Evolutionary conservation across 2,113 vertebrate species (phyloP), one percentile per base, ranked within the genome.

Genomic region (Protobothrops flavoviridis): DNA sequence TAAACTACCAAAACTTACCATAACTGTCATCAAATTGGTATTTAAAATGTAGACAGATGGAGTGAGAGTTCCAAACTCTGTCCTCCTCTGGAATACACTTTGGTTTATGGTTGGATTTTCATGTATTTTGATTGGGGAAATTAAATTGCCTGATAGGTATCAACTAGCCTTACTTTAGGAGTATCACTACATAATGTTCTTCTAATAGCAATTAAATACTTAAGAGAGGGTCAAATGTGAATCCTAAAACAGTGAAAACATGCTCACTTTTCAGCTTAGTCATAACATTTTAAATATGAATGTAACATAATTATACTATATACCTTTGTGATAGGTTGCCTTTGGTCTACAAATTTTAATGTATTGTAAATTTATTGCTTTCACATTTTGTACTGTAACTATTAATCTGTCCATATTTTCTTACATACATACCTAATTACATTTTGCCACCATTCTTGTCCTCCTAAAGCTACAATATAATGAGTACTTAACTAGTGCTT

Each of bases 401-500:
- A 64, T 64, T 64, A 29, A 93, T 94, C 39, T 23, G 24, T 93
- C 94, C 93, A 95, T 94, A 86, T 92, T 91, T 7, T 85, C 90
- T 93, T 89, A 88, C 1, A 74, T 12, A 61, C 21, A 69, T n/a
- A 90, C 15, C 39, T 92, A 90, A 92, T 91, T 95, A 59, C 85
- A 12, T 5, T 88, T 12, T 57, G 50, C 95, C 96, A 57, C 90
- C 12, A 91, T 52, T 95, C 17, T 29, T 89, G 7, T 39, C 59
- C 39, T 85, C 93, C 0, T 88, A 92, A 92, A 87, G 15, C 29
- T 3, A 21, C 5, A 87, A 5, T 52, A 95, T 69, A 69, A 3
- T 81, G 43, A 85, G 4, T 48, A 95, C 94, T 94, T 95, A 29
- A 89, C 96, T 95, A 92, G n/a, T 93, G 5, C 86, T 45, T 92